Evolutionary conservation across 2,888 invertebrate genomes (phyloP).

Genomic region (Anthrax anthrax): DNA sequence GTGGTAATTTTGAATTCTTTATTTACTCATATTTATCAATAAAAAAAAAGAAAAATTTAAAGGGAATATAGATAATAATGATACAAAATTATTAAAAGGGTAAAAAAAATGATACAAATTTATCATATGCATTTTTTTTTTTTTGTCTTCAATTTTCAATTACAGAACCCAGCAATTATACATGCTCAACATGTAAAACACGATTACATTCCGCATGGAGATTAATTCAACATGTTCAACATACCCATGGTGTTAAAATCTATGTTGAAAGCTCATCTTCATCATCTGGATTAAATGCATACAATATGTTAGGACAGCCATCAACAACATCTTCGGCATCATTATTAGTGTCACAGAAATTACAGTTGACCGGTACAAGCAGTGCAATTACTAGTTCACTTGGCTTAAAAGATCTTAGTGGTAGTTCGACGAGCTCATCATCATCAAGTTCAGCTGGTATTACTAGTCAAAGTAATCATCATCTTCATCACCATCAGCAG

Average conservation of each 20-base stretch:
- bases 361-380: constrained; percentile 5
- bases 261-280: constrained; percentile 54
- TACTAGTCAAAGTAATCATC: constrained; percentile 14
- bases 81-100: too few relatives aligned
- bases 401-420: constrained; percentile 4
- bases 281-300: constrained; percentile 17
- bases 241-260: constrained; percentile 84
- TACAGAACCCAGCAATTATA: constrained; percentile 85
- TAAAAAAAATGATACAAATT: too few relatives aligned
- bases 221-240: constrained; percentile 87
- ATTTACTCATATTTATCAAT: too few relatives aligned
- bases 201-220: constrained; percentile 90
- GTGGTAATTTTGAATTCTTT: background rate
- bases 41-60: too few relatives aligned
- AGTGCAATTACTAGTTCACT: constrained; percentile 6
- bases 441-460: constrained; percentile 12
- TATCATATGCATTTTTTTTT: too few relatives aligned
- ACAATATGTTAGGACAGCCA: constrained; percentile 13
- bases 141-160: background rate
- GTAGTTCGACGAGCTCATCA: constrained; percentile 12
- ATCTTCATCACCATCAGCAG: constrained; percentile 24
- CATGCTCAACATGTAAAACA: constrained; percentile 87
- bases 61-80: background rate
- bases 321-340: constrained; percentile 13
- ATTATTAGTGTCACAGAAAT: constrained; percentile 14